Base-by-base conservation (phyloP, 2,888 invertebrate genomes). In the Apantesis nais region DNA sequence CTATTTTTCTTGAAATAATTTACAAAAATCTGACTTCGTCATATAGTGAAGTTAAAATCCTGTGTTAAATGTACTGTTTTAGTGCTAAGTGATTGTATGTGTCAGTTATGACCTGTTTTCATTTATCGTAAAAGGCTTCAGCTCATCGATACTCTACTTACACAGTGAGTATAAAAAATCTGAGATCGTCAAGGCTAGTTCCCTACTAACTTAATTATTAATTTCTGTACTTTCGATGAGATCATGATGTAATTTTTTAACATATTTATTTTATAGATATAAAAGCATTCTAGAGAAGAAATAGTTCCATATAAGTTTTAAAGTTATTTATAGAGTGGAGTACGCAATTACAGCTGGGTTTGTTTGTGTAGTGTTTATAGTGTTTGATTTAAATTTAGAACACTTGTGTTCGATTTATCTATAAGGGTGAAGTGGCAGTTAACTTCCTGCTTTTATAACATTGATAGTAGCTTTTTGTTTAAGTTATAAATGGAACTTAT, bases 291-390 rank as follows among this genome's bases (percentile, higher is more conserved):
- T 74, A 74, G 74, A 68, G 70, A 63, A 79, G 76, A 78, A 77
- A 85, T 86, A 81, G 86, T 88, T 90, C 87, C 87, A 75, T 61
- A 82, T 86, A 80, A 79, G 76, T 84, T 83, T 78, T 72, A 76
- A 86, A 85, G 88, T 89, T 94, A 94, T 94, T 93, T 93, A 87
- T 94, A 94, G 93, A 81, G 78, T 83, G 70, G 77, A 87, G 83
- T 88, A 88, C 86, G 87, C 85, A 84, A 85, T 88, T 85, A 81
- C 78, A 83, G 82, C 79, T 83, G 84, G 77, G 82, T 86, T 85
- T 90, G 87, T 89, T 90, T 90, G 88, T 89, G 85, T 88, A 83
- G 80, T 83, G 83, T 77, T 76, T 77, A 77, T 76, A 76, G 76
- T 76, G 83, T 80, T 81, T 84, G 74, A 81, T 78, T 74, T 75